phyloP scores from a whole-genome alignment of 2,797 vertebrate genomes.

The Setipinna tenuifilis region DNA sequence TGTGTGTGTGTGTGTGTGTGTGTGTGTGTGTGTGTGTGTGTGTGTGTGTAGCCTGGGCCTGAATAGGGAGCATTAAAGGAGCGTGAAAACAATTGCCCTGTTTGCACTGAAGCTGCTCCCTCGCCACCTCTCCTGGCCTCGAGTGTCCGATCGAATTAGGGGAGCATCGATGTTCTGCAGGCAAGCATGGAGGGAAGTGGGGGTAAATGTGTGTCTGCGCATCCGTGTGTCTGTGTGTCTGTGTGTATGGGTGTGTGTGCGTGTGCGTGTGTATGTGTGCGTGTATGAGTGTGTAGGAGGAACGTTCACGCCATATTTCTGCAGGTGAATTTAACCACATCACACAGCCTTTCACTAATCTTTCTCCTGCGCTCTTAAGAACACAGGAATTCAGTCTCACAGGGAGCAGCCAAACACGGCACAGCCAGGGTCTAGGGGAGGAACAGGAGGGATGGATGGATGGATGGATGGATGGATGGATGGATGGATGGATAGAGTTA shows the following conservation, averaged over 20 bases:
- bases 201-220: not conserved
- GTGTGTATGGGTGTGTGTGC: not conserved
- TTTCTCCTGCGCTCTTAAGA: not conserved
- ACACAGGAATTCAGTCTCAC: constrained; percentile 2
- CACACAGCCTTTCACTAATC: constrained; percentile 28
- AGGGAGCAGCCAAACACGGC: not conserved
- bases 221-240: not conserved
- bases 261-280: not conserved
- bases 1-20: not conserved
- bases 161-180: not conserved
- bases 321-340: constrained; percentile 51
- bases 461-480: too few species aligned
- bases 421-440: not conserved
- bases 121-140: constrained; percentile 40
- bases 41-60: not conserved
- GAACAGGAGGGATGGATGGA: not conserved
- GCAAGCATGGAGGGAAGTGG: not conserved
- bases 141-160: constrained; percentile 47
- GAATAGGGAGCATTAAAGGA: constrained; percentile 50
- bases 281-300: not conserved
- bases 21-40: constrained; percentile 11
- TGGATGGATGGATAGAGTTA: too few species aligned
- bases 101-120: constrained; percentile 36
- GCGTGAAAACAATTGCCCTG: constrained; percentile 53
- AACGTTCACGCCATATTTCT: constrained; percentile 30